Evolutionary conservation across 2,888 invertebrate genomes (phyloP).

Genomic region (Eupithecia abbreviata): DNA sequence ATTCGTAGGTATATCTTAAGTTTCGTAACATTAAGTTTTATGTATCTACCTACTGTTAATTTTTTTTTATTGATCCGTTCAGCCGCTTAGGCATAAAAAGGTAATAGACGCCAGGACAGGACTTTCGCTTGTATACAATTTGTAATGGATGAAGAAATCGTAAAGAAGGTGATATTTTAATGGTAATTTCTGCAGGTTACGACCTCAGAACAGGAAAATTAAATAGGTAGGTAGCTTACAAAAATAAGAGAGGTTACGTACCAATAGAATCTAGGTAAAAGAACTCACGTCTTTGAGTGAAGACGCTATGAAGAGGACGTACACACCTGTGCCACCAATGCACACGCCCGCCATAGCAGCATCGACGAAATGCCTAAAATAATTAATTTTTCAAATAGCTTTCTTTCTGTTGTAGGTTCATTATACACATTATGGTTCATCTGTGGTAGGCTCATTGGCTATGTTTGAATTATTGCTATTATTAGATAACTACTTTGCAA

Average conservation of each 20-base stretch:
- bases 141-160: neutral
- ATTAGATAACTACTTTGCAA: too few species aligned
- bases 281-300: constrained; percentile 85
- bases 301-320: constrained; percentile 89
- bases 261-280: neutral
- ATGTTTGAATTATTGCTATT: too few species aligned
- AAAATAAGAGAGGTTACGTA: neutral
- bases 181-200: neutral
- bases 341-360: constrained; percentile 88
- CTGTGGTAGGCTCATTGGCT: too few species aligned
- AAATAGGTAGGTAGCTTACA: neutral
- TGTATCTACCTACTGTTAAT: too few species aligned
- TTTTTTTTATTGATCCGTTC: too few species aligned
- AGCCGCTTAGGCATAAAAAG: too few species aligned
- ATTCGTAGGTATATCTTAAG: too few species aligned
- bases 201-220: neutral
- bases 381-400: neutral
- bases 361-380: constrained; percentile 86
- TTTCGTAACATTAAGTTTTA: too few species aligned
- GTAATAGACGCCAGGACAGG: too few species aligned
- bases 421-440: too few species aligned
- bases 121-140: too few species aligned
- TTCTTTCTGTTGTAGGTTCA: too few species aligned
- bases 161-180: neutral
- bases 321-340: constrained; percentile 89